Evolutionary conservation across 2,113 vertebrate species (phyloP), one percentile per base, ranked within the genome.

Genomic region (Nipponia nippon): DNA sequence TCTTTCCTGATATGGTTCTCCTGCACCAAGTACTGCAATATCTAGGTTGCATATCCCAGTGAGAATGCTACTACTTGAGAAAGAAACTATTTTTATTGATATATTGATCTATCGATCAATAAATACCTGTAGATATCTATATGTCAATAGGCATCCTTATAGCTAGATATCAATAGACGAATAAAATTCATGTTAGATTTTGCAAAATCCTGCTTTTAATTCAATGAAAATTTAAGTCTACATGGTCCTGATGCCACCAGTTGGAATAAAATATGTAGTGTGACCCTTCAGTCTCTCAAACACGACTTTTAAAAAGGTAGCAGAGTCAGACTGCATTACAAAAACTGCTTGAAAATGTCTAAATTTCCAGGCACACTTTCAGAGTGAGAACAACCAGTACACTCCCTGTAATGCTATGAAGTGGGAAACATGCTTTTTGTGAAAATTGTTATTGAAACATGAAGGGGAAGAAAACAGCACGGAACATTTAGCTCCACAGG

Each of bases 371-470:
- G 47, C 36, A 42, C 5, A 23, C 30, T 78, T 80, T 89, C 55
- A 89, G 40, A 52, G 16, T 10, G 23, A 71, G 36, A 75, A 75
- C 34, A 92, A 94, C 13, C 47, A 77, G 52, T 29, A 52, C 2
- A 20, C 19, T 76, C 49, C 34, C 34, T 19, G 20, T 42, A 59
- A 94, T 13, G 16, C 27, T 62, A 47, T 22, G 27, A 81, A 65
- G 30, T 13, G 18, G 56, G 29, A 89, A 85, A 87, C 26, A 53
- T 1, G 7, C 6, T 63, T 86, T 90, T 80, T 70, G 71, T 67
- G 67, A 70, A 89, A 88, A 85, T 26, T 58, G 46, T 46, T 97
- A 79, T 13, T 93, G 91, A 95, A 96, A 94, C 46, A 73, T 34
- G 50, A 84, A 79, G 84, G 47, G 16, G 42, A 93, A 80, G 49